Evolutionary conservation across 2,888 invertebrate genomes (phyloP), one percentile per base, ranked within the genome.

Genomic region (Caradrina kadenii): DNA sequence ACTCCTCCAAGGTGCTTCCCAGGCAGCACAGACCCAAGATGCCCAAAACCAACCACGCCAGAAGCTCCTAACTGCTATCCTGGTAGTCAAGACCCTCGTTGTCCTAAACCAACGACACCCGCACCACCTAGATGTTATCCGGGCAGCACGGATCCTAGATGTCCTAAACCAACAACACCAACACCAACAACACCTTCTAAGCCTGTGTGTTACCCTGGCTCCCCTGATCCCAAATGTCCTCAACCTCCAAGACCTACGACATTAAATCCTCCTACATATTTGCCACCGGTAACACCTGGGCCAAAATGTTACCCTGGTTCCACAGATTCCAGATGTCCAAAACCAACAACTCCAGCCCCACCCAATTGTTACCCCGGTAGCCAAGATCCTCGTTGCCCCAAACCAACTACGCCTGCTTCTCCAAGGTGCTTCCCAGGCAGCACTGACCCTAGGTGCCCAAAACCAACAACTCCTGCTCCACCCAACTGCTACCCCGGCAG

Each of bases 161-260:
- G 93, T 53, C 93, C 91, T 4, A 85, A 83, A 79, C 87, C 87
- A 54, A 83, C 87, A 2, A 81, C 87, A n/a, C 85, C 90, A 3
- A 26, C 26, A 79, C 87, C 87, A 54, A 83, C 87, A 39, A 39
- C 39, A 39, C 39, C 39, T 11, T 13, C 83, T 0, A 82, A 70
- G 10, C 75, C 72, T n/a, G 60, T 63, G 8, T 80, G 86, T 61
- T 81, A 84, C 63, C 89, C 92, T 0, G 93, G 92, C 0, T 89
- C 91, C 6, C 79, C 86, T 10, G 87, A 95, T 80, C 91, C 92
- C 0, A 84, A 87, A 2, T 93, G 93, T 52, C 93, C 92, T 2
- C 89, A 88, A 80, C 86, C 89, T 35, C 69, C 90, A 7, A 79
- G 83, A 17, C 87, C 88, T 0, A 86, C 89, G 0, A 88, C 88